Evolutionary conservation across 1,140 invertebrate species (phyloP).

Genomic region (Drosophila sproati): DNA sequence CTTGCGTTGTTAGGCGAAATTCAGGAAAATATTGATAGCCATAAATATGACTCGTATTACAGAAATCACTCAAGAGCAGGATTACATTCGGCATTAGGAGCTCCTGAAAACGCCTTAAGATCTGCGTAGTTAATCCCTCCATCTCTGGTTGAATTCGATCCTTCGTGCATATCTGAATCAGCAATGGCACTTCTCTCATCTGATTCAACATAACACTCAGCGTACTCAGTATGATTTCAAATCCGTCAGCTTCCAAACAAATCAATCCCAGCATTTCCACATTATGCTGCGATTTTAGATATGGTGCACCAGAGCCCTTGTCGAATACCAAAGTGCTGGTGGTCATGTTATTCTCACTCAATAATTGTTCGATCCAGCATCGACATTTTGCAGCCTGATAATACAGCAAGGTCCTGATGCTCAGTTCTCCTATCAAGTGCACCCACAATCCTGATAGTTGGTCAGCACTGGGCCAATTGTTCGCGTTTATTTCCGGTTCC

Average conservation of each 20-base stretch:
- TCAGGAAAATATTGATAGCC: conserved; percentile 32
- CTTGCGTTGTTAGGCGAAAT: conserved; percentile 16
- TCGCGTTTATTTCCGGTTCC: neutral
- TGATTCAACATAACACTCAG: conserved; percentile 48
- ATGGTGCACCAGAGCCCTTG: conserved; percentile 6
- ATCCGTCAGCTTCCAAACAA: conserved; percentile 19
- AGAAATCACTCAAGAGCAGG: conserved; percentile 38
- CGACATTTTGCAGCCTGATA: conserved; percentile 23
- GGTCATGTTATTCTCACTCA: conserved; percentile 5
- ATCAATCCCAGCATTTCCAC: conserved; percentile 39
- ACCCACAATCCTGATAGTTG: neutral
- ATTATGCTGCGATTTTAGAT: conserved; percentile 8
- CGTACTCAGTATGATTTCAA: neutral
- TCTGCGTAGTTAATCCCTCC: neutral
- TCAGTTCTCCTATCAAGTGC: conserved; percentile 12
- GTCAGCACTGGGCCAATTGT: neutral
- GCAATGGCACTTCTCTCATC: conserved; percentile 39
- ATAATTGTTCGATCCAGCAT: conserved; percentile 33
- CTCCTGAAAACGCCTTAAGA: conserved; percentile 20
- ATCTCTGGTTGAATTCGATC: neutral
- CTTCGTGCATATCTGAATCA: conserved; percentile 41
- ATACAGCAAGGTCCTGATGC: conserved; percentile 37
- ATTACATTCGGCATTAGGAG: conserved; percentile 43
- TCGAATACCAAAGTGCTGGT: conserved; percentile 27
- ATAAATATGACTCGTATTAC: conserved; percentile 5